Percentiles rank a stretch among this genome's conserved stretches.
Conservation (phyloP, 2,113 vertebrate species). For the Hippolais icterina region DNA sequence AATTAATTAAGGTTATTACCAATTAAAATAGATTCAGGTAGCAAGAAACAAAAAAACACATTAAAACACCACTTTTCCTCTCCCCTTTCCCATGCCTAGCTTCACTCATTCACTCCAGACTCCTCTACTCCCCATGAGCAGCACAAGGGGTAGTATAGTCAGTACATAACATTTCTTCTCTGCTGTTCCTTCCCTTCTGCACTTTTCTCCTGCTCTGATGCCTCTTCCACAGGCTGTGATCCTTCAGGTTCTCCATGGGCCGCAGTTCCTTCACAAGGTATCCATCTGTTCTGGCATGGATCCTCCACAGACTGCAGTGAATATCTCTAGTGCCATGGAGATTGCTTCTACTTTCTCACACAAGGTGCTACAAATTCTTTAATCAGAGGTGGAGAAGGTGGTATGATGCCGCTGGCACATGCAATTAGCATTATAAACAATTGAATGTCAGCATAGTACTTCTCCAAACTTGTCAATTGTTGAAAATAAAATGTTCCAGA, state of each 20-base stretch:
- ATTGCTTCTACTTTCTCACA: not conserved
- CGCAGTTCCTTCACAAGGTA: not conserved
- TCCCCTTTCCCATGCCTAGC: not conserved
- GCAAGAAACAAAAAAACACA: not conserved
- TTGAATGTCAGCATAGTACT: slow-evolving; percentile 70
- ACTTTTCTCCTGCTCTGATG: not conserved
- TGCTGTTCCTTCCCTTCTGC: not conserved
- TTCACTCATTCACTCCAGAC: not conserved
- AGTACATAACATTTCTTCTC: not conserved
- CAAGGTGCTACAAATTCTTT: not conserved
- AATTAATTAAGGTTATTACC: not conserved
- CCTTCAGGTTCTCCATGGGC: not conserved
- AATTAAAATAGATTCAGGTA: too few relatives aligned
- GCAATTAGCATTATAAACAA: slow-evolving; percentile 63
- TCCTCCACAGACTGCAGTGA: not conserved
- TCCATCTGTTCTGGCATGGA: not conserved
- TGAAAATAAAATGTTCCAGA: slow-evolving; percentile 77
- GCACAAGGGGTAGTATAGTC: not conserved
- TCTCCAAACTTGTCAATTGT: slow-evolving; percentile 73
- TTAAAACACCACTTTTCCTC: not conserved
- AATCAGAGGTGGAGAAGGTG: slow-evolving; percentile 7
- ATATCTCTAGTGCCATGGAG: not conserved
- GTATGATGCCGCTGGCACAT: slow-evolving; percentile 44
- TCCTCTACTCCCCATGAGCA: not conserved
- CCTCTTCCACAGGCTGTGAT: not conserved